Conservation (phyloP, 2,113 vertebrate species). For the Bucco capensis region DNA sequence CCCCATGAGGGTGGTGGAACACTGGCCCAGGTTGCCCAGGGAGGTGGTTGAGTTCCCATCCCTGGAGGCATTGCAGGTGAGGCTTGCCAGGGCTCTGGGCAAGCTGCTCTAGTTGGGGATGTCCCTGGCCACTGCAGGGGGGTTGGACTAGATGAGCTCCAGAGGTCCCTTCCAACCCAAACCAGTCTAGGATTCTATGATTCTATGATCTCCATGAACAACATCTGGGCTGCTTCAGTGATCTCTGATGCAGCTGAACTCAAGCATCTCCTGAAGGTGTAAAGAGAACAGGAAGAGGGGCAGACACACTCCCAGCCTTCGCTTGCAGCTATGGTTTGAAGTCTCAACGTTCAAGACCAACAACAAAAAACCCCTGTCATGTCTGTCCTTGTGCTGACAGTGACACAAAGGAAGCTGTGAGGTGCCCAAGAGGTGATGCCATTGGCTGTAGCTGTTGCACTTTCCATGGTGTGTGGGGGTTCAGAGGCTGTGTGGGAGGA, state of each 20-base stretch:
- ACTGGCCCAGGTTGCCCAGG: too few relatives aligned
- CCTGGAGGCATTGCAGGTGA: too few relatives aligned
- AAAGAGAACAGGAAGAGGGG: background rate
- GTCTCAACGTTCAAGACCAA: background rate
- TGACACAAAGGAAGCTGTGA: background rate
- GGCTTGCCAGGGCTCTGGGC: too few relatives aligned
- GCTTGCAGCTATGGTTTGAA: background rate
- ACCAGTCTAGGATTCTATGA: too few relatives aligned
- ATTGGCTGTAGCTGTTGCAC: background rate
- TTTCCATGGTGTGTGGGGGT: background rate
- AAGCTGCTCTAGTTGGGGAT: too few relatives aligned
- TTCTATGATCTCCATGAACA: background rate
- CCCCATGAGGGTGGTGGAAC: too few relatives aligned
- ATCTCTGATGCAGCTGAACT: accelerated
- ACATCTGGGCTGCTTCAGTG: accelerated
- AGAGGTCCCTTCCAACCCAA: too few relatives aligned
- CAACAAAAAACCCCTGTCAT: background rate
- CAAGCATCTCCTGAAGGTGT: background rate
- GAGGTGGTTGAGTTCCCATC: too few relatives aligned
- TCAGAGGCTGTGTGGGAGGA: slow-evolving; percentile 1
- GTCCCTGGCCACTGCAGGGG: too few relatives aligned
- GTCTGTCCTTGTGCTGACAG: background rate
- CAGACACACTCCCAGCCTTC: background rate
- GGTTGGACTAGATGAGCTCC: too few relatives aligned
- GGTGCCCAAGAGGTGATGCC: background rate